These are phyloP conservation scores for Antitype chi DNA, from an alignment of 2,888 invertebrate genomes.

Conservation along the genomic window DNA sequence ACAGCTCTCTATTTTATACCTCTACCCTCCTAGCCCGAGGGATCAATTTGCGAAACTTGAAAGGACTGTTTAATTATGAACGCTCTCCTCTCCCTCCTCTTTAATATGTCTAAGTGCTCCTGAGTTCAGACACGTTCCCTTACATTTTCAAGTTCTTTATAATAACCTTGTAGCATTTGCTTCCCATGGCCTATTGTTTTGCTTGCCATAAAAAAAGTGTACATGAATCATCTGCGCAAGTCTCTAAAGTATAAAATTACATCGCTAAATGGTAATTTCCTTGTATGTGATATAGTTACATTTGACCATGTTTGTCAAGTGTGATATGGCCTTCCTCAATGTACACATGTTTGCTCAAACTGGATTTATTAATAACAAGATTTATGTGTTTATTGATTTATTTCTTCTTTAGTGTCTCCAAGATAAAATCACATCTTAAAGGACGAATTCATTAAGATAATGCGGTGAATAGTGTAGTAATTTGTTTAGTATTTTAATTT, in stretches of 20 bases:
- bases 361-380: slow-evolving; percentile 10
- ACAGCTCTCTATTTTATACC: slow-evolving; percentile 19
- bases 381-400: slow-evolving; percentile 26
- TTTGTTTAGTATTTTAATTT: neutral
- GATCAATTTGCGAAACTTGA: slow-evolving; percentile 56
- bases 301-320: slow-evolving; percentile 44
- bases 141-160: slow-evolving; percentile 20
- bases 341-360: slow-evolving; percentile 24
- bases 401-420: slow-evolving; percentile 9
- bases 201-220: slow-evolving; percentile 20
- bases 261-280: slow-evolving; percentile 34
- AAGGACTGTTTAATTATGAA: slow-evolving; percentile 56
- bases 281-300: slow-evolving; percentile 41
- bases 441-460: neutral
- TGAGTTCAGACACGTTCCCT: slow-evolving; percentile 21
- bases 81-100: slow-evolving; percentile 42
- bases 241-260: slow-evolving; percentile 23
- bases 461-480: neutral
- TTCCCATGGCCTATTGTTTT: slow-evolving; percentile 27
- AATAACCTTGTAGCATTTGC: slow-evolving; percentile 12
- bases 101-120: slow-evolving; percentile 52
- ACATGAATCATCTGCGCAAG: slow-evolving; percentile 10
- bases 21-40: slow-evolving; percentile 40
- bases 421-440: slow-evolving; percentile 20
- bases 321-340: slow-evolving; percentile 51